These are phyloP conservation scores for Biston betularia DNA, from an alignment of 2,888 invertebrate genomes.

Conservation along the genomic window DNA sequence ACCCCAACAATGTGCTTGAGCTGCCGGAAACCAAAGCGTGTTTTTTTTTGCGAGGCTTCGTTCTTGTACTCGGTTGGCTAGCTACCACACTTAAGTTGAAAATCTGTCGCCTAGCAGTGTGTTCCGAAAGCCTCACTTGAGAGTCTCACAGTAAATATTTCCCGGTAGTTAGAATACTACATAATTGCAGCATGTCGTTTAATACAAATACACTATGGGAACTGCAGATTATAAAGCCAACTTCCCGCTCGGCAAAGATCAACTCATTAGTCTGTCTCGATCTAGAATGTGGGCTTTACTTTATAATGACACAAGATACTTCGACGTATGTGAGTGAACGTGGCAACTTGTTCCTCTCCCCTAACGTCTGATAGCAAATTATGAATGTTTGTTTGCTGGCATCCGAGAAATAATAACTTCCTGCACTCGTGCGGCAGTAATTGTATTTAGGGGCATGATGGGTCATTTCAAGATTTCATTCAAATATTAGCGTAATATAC, in stretches of 20 bases:
- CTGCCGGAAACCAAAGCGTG: no score
- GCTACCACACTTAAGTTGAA: no score
- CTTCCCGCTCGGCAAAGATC: slow-evolving; percentile 3
- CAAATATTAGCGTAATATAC: no score
- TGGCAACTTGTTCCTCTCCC: background rate
- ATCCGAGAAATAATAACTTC: background rate
- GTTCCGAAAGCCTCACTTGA: no score
- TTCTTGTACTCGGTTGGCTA: no score
- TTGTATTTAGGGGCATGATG: no score
- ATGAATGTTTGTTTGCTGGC: background rate
- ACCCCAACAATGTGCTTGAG: no score
- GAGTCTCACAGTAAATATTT: no score
- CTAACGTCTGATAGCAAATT: background rate
- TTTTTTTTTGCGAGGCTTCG: no score
- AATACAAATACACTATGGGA: background rate
- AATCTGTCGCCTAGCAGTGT: no score
- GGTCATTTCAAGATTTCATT: no score
- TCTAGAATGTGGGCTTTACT: slow-evolving; percentile 5
- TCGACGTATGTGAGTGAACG: slow-evolving; percentile 25
- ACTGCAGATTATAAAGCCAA: background rate
- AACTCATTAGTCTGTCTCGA: slow-evolving; percentile 11
- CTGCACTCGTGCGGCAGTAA: background rate
- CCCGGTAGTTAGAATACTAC: no score
- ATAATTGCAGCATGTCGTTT: background rate
- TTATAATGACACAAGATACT: slow-evolving; percentile 12